Evolutionary conservation across 2,113 vertebrate species (phyloP).

Genomic region (Tichodroma muraria): DNA sequence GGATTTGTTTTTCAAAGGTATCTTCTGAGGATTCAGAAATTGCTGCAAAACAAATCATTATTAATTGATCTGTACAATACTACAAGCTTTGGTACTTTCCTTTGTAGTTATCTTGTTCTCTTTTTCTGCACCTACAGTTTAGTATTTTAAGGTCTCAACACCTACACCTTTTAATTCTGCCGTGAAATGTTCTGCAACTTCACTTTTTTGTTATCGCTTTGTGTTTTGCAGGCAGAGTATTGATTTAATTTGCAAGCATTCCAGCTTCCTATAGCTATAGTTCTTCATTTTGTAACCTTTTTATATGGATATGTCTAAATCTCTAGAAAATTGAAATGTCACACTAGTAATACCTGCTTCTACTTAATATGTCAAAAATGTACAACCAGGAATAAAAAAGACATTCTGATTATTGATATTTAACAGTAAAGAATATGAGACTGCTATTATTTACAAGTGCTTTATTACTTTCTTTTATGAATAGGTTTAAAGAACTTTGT

Average conservation of each 20-base stretch:
- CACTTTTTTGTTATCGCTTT: slow-evolving; percentile 44
- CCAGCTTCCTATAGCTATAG: slow-evolving; percentile 37
- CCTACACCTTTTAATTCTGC: slow-evolving; percentile 56
- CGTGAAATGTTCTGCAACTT: slow-evolving; percentile 56
- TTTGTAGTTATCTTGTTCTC: slow-evolving; percentile 26
- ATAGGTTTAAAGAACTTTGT: slow-evolving; percentile 65
- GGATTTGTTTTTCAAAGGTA: not conserved
- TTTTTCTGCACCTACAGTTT: slow-evolving; percentile 32
- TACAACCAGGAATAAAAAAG: slow-evolving; percentile 49
- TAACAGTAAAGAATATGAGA: slow-evolving; percentile 59
- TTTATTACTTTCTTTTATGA: slow-evolving; percentile 70
- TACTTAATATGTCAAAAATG: slow-evolving; percentile 64
- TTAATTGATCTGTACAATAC: slow-evolving; percentile 13
- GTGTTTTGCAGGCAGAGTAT: slow-evolving; percentile 56
- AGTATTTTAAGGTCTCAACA: slow-evolving; percentile 64
- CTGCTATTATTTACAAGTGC: slow-evolving; percentile 71
- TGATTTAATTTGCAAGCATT: slow-evolving; percentile 58
- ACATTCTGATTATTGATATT: slow-evolving; percentile 68
- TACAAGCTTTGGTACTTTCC: not conserved
- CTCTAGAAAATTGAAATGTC: slow-evolving; percentile 61
- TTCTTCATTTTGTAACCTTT: slow-evolving; percentile 58
- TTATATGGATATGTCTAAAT: slow-evolving; percentile 59
- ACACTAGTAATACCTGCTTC: slow-evolving; percentile 52
- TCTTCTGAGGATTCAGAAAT: not conserved
- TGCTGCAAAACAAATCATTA: not conserved